Evolutionary conservation across 2,113 vertebrate genomes (phyloP), one percentile per base, ranked within the genome.

Genomic region (Guaruba guarouba): DNA sequence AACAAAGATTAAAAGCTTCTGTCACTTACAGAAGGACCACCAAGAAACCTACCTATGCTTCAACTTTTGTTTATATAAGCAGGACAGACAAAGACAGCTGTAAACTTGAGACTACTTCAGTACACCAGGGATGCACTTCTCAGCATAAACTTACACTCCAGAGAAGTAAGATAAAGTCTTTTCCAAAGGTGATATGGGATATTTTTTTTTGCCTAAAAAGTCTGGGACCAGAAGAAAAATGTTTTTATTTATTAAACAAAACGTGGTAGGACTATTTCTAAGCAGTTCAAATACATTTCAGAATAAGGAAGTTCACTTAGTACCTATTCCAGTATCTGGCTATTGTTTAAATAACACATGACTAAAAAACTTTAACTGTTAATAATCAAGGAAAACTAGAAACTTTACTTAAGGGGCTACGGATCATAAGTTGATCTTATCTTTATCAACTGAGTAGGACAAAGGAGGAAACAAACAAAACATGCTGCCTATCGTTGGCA

Each of bases 1-100:
- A 96, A 81, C 48, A 88, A 95, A 90, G 73, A 71, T 67, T 88
- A 92, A 86, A 95, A 78, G 48, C 54, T 77, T 88, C 51, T 87
- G 86, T 78, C 54, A 35, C 59, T 94, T 79, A 81, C 25, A 81
- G 87, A 82, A 87, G 49, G 69, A 86, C 84, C 86, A 95, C 66
- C 62, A 82, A 80, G 51, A 94, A 55, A 77, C 59, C 52, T 80
- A 82, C 57, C 69, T 87, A 55, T 59, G 28, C 44, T 69, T 82
- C 64, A 92, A 39, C 57, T 90, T 82, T 17, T 95, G 59, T 89
- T 97, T 91, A 76, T 43, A n/a, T 35, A 90, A 78, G 35, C 66
- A 69, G 62, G 62, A 71, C 39, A 81, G 82, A 94, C 51, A 91
- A 93, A 86, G 62, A 79, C 18, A 80, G 24, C n/a, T 88, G 43